A percentile compares a stretch with the other conserved stretches of the same genome.
Conservation (phyloP, 2,113 vertebrate species). For the Edolisoma coerulescens region DNA sequence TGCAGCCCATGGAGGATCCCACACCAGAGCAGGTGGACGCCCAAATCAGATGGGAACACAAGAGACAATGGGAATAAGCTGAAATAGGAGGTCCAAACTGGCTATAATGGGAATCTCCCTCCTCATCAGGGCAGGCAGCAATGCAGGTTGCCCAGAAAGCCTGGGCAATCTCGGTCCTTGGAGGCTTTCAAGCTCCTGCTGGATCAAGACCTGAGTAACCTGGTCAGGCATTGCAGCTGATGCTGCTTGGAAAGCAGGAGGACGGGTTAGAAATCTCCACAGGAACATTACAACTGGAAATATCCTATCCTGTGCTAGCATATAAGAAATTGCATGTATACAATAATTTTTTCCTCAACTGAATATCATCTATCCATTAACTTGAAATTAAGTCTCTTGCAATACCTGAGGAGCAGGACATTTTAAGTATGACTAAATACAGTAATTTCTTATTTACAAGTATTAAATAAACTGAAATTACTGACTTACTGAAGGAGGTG, state of each 20-base stretch:
- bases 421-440: slow-evolving; percentile 14
- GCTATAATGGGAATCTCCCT: background rate
- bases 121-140: background rate
- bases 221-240: background rate
- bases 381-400: background rate
- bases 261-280: background rate
- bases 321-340: background rate
- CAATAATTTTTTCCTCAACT: background rate
- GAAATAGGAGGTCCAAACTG: background rate
- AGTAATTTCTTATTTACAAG: slow-evolving; percentile 17
- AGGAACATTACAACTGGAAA: background rate
- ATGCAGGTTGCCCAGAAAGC: background rate
- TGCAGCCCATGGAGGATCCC: background rate
- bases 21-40: background rate
- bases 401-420: background rate
- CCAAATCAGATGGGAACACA: background rate
- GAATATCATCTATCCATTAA: background rate
- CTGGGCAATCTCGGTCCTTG: background rate
- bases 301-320: background rate
- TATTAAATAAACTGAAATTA: slow-evolving; percentile 47
- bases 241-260: background rate
- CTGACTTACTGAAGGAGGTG: background rate
- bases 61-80: fast-evolving
- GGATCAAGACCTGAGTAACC: background rate
- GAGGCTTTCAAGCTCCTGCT: background rate